These are phyloP conservation scores for Lacerta agilis DNA, from an alignment of 2,797 vertebrate species.

Conservation along the genomic window DNA sequence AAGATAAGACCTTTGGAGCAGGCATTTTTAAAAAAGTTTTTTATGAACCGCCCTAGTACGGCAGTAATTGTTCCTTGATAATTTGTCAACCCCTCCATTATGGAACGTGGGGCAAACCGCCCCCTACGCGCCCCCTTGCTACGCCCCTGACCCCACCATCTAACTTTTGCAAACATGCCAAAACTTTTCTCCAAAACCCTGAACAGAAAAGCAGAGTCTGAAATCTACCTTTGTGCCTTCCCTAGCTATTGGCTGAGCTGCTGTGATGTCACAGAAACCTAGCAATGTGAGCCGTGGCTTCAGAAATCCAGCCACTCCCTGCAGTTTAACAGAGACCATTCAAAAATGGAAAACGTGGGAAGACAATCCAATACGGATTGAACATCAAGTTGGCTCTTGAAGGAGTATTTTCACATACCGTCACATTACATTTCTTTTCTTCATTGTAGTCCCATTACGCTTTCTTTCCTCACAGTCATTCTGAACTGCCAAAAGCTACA, in stretches of 20 bases:
- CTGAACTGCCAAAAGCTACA: neutral
- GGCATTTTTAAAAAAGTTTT: too few species aligned
- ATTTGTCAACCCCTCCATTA: too few species aligned
- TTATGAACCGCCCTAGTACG: too few species aligned
- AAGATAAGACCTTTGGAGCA: too few species aligned
- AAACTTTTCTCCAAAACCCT: neutral
- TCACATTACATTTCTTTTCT: neutral
- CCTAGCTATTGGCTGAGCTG: neutral
- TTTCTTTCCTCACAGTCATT: neutral
- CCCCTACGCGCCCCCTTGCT: too few species aligned
- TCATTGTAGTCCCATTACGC: neutral
- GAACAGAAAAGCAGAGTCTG: neutral
- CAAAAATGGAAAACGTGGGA: neutral
- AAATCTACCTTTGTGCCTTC: too few species aligned
- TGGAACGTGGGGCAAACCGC: too few species aligned
- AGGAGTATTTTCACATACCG: neutral
- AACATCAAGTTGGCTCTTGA: neutral
- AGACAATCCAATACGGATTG: too few species aligned
- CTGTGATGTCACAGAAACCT: neutral
- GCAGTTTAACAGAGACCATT: neutral
- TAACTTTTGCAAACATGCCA: neutral
- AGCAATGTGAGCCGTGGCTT: neutral
- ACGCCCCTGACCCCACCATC: neutral
- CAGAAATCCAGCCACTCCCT: neutral
- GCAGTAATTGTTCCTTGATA: too few species aligned